Conservation (phyloP, 2,888 invertebrate genomes). For the Mythimna pallens region DNA sequence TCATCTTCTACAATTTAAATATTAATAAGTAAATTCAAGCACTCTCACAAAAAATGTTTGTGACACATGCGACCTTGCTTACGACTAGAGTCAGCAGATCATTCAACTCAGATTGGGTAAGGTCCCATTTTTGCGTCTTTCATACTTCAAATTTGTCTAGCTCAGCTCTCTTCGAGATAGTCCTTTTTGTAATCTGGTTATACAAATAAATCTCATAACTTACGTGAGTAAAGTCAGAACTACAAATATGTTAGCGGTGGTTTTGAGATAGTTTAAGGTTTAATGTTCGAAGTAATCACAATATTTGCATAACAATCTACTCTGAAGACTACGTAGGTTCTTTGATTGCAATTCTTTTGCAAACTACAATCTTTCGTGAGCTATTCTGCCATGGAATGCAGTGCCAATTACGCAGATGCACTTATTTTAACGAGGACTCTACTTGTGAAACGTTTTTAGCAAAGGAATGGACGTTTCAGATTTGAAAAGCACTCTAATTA, state of each 20-base stretch:
- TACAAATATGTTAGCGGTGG: slow-evolving; percentile 18
- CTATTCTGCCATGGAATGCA: slow-evolving; percentile 58
- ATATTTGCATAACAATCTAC: slow-evolving; percentile 55
- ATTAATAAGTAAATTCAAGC: slow-evolving; percentile 27
- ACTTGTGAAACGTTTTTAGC: slow-evolving; percentile 35
- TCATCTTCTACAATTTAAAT: slow-evolving; percentile 27
- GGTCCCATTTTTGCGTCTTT: slow-evolving; percentile 31
- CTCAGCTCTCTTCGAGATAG: slow-evolving; percentile 9
- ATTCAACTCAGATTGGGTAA: slow-evolving; percentile 49
- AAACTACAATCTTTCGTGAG: slow-evolving; percentile 58
- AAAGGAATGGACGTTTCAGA: slow-evolving; percentile 31
- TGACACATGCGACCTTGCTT: slow-evolving; percentile 37
- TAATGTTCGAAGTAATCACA: slow-evolving; percentile 51
- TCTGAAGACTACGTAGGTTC: slow-evolving; percentile 28
- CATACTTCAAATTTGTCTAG: slow-evolving; percentile 23
- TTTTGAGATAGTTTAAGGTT: slow-evolving; percentile 32
- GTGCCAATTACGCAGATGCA: slow-evolving; percentile 65
- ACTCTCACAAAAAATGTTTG: slow-evolving; percentile 19
- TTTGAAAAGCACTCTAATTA: slow-evolving; percentile 50
- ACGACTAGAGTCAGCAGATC: slow-evolving; percentile 34
- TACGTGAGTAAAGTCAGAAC: background rate
- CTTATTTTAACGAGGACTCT: slow-evolving; percentile 55
- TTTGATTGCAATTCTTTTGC: slow-evolving; percentile 63
- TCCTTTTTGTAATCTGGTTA: slow-evolving; percentile 33
- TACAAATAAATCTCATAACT: slow-evolving; percentile 39